A percentile compares a stretch with the other conserved stretches of the same genome.
These are phyloP conservation scores for Fulica atra DNA, from an alignment of 2,113 vertebrate species.

Conservation along the genomic window DNA sequence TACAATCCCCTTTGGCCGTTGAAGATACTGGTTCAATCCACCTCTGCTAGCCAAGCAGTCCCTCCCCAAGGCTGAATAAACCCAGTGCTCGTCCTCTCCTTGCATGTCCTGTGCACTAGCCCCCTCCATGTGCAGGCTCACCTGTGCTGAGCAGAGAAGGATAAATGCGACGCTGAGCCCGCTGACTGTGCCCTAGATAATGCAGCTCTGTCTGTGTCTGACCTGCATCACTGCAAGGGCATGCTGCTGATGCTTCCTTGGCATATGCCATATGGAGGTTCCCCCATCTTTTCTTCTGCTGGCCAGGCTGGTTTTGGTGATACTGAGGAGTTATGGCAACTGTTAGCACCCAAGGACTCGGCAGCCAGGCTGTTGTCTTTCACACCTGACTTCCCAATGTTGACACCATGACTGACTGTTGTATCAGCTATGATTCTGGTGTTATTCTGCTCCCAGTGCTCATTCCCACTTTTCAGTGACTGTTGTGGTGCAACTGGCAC, in stretches of 20 bases:
- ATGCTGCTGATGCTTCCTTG: background rate
- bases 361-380: background rate
- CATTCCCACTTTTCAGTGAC: background rate
- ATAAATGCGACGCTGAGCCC: background rate
- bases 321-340: background rate
- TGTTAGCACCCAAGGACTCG: background rate
- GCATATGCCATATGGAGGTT: background rate
- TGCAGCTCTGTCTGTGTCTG: accelerated
- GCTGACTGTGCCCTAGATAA: background rate
- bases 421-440: accelerated
- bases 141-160: background rate
- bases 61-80: background rate
- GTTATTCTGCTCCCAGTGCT: accelerated
- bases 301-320: background rate
- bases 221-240: background rate
- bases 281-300: background rate
- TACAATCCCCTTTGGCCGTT: background rate
- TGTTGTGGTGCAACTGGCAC: background rate
- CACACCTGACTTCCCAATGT: background rate
- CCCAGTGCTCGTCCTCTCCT: background rate
- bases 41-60: background rate
- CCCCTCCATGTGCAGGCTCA: background rate
- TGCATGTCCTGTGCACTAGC: background rate
- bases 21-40: background rate
- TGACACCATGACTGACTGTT: background rate